phyloP scores from a whole-genome alignment of 2,113 vertebrate species.

The Brachyhypopomus occidentalis region DNA sequence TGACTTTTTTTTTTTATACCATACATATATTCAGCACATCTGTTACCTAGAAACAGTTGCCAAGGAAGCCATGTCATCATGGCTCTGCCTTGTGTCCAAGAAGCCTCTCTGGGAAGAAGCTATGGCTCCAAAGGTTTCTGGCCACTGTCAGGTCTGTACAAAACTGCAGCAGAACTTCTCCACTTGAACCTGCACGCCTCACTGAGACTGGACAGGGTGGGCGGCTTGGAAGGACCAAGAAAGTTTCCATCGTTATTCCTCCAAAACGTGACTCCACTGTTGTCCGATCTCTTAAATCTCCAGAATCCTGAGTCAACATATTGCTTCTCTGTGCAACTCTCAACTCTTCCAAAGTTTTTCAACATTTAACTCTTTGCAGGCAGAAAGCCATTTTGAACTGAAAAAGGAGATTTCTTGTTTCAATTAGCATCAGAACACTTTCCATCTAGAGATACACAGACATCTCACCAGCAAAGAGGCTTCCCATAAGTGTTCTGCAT shows the following conservation, averaged over 20 bases:
- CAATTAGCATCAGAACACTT: constrained; percentile 44
- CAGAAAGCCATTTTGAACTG: constrained; percentile 31
- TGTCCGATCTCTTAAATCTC: constrained; percentile 39
- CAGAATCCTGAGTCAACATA: constrained; percentile 58
- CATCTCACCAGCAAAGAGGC: constrained; percentile 44
- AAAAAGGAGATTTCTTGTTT: constrained; percentile 40
- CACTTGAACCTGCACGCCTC: constrained; percentile 46
- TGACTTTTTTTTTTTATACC: constrained; percentile 64
- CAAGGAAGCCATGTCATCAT: constrained; percentile 65
- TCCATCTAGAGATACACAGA: constrained; percentile 42
- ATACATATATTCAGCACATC: constrained; percentile 85
- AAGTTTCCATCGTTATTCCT: constrained; percentile 40
- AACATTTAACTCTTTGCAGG: constrained; percentile 40
- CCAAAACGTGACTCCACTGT: constrained; percentile 33
- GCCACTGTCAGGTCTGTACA: constrained; percentile 45
- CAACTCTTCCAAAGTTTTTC: constrained; percentile 30
- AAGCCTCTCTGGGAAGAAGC: constrained; percentile 56
- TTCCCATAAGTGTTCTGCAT: constrained; percentile 35
- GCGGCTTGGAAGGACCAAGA: constrained; percentile 31
- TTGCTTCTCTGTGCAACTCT: constrained; percentile 53
- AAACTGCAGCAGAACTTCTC: constrained; percentile 51
- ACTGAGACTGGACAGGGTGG: constrained; percentile 44
- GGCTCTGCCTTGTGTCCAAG: constrained; percentile 70
- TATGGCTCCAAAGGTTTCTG: constrained; percentile 43
- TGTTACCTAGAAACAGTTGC: constrained; percentile 68